phyloP scores from a whole-genome alignment of 2,113 vertebrate genomes.

The Pterophyllum scalare region DNA sequence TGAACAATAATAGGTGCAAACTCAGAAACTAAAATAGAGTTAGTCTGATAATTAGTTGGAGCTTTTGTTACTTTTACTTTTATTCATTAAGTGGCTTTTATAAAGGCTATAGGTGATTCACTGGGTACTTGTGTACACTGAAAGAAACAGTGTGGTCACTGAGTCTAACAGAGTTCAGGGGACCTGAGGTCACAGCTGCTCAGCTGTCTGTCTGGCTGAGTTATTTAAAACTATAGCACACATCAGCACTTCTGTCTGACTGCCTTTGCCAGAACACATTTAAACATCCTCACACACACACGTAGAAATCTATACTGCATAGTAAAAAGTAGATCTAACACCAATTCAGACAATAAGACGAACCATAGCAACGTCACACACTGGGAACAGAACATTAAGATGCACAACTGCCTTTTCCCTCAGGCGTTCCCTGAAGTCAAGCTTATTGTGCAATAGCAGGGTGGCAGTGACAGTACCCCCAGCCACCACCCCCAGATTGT shows the following conservation, averaged over 20 bases:
- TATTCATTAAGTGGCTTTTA: not conserved
- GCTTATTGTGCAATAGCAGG: slow-evolving; percentile 6
- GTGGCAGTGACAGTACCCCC: slow-evolving; percentile 17
- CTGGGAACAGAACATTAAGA: not conserved
- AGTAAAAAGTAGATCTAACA: not conserved
- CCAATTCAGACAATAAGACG: not conserved
- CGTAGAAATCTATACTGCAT: not conserved
- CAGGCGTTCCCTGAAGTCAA: slow-evolving; percentile 27
- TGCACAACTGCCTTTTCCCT: not conserved
- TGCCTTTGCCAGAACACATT: slow-evolving; percentile 46
- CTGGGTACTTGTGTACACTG: slow-evolving; percentile 5
- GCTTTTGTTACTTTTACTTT: not conserved
- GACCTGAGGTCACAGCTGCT: slow-evolving; percentile 79
- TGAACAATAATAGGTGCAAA: slow-evolving; percentile 27
- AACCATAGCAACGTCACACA: not conserved
- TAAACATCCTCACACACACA: slow-evolving; percentile 13
- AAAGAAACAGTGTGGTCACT: slow-evolving; percentile 53
- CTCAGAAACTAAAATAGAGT: not conserved
- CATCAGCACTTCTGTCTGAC: slow-evolving; percentile 75
- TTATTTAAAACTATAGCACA: slow-evolving; percentile 75
- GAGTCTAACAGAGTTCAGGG: slow-evolving; percentile 69
- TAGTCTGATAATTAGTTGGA: slow-evolving; percentile 14
- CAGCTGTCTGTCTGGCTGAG: slow-evolving; percentile 77
- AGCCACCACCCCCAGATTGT: slow-evolving; percentile 39
- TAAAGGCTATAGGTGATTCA: slow-evolving; percentile 16